Evolutionary conservation across 2,113 vertebrate species (phyloP).

Genomic region (Nerophis ophidion): DNA sequence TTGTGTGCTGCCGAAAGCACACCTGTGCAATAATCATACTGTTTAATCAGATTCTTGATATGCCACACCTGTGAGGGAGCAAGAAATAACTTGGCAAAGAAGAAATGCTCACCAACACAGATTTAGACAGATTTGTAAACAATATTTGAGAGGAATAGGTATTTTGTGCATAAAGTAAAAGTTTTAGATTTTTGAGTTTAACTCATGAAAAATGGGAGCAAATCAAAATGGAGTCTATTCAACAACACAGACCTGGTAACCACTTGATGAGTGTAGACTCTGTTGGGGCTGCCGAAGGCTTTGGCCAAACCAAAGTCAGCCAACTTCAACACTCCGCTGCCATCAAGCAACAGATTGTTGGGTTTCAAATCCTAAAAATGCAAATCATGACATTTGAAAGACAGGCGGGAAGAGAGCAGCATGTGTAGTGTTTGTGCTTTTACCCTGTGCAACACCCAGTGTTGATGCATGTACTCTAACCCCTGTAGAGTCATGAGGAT

Average conservation of each 20-base stretch:
- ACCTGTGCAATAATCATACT: no score
- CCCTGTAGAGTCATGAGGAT: conserved; percentile 97
- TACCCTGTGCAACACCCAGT: conserved; percentile 97
- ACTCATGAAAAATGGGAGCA: no score
- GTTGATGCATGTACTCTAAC: conserved; percentile 91
- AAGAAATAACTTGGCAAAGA: no score
- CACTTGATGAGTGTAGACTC: conserved; percentile 95
- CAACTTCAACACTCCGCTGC: conserved; percentile 90
- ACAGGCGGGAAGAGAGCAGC: not conserved
- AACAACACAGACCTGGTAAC: conserved; percentile 83
- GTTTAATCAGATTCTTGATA: no score
- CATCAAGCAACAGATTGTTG: conserved; percentile 93
- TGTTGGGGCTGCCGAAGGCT: conserved; percentile 93
- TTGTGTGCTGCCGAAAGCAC: no score
- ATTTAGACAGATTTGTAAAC: no score
- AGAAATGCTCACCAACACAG: no score
- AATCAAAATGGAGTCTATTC: not conserved
- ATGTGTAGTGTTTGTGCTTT: conserved; percentile 30
- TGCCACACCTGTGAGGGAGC: no score
- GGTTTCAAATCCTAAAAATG: conserved; percentile 88
- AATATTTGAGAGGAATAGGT: no score
- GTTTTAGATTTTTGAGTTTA: no score
- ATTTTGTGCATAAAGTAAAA: no score
- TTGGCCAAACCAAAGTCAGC: conserved; percentile 97
- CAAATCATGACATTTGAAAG: conserved; percentile 10